Percentiles rank a stretch among this genome's conserved stretches.
Conservation (phyloP, 2,888 invertebrate species). For the Enchytraeus crypticus region DNA sequence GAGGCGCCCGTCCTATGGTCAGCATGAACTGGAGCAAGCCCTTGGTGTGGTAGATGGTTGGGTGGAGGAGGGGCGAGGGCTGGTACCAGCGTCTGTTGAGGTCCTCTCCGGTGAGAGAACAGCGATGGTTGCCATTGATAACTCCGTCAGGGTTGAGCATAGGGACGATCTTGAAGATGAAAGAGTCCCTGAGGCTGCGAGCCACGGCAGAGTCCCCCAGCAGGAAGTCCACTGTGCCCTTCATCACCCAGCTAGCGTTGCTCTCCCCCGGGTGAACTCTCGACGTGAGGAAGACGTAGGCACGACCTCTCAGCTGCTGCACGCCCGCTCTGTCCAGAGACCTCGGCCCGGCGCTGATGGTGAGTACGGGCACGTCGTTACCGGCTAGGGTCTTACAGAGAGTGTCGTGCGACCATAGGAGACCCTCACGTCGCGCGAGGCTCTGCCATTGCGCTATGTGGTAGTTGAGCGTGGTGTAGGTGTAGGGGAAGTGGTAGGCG, state of each 20-base stretch:
- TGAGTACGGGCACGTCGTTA: conserved; percentile 67
- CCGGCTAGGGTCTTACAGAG: conserved; percentile 64
- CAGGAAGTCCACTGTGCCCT: conserved; percentile 62
- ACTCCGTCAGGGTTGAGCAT: conserved; percentile 84
- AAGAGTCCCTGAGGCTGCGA: conserved; percentile 59
- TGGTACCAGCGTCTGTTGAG: conserved; percentile 87
- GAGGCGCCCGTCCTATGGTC: conserved; percentile 25
- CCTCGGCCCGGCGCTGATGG: conserved; percentile 57
- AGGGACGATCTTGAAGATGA: conserved; percentile 75
- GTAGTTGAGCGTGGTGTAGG: conserved; percentile 69
- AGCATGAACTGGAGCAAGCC: conserved; percentile 56
- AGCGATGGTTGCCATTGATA: conserved; percentile 77
- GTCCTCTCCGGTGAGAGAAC: conserved; percentile 85
- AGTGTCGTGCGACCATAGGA: too few species aligned
- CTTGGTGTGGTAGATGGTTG: conserved; percentile 85
- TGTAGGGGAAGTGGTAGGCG: conserved; percentile 79
- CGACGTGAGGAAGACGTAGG: conserved; percentile 62
- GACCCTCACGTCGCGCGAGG: too few species aligned
- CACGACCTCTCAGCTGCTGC: too few species aligned
- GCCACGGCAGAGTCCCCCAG: conserved; percentile 57
- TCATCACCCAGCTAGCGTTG: conserved; percentile 81
- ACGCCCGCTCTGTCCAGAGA: too few species aligned
- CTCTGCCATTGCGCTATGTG: too few species aligned
- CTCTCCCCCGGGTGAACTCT: conserved; percentile 81
- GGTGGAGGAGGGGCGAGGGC: conserved; percentile 70